These are phyloP conservation scores for Elgonia sp. DNA, from an alignment of 2,888 invertebrate genomes.

Conservation along the genomic window DNA sequence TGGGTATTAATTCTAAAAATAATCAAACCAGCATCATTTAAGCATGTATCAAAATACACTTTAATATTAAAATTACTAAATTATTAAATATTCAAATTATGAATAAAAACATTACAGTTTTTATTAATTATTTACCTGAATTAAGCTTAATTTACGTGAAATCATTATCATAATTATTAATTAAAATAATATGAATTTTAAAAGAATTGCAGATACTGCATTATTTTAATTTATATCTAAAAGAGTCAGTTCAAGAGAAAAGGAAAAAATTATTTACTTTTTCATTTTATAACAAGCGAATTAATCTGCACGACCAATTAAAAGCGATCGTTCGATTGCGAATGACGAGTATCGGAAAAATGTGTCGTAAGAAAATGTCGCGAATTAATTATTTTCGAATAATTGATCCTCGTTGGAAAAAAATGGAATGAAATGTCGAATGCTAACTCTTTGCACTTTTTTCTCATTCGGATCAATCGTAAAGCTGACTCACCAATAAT, in stretches of 20 bases:
- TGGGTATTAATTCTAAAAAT: background rate
- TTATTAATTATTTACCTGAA: too few relatives aligned
- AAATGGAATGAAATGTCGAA: conserved; percentile 16
- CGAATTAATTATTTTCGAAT: conserved; percentile 45
- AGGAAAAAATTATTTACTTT: background rate
- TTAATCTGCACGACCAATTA: conserved; percentile 2
- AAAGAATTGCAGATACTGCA: too few relatives aligned
- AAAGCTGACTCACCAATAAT: conserved; percentile 47
- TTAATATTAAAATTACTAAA: background rate
- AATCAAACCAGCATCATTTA: background rate
- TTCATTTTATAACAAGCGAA: background rate
- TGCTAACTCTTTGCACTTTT: conserved; percentile 23
- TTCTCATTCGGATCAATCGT: conserved; percentile 26
- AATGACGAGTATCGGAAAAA: conserved; percentile 19
- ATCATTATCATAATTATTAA: too few relatives aligned
- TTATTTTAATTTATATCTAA: too few relatives aligned
- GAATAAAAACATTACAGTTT: too few relatives aligned
- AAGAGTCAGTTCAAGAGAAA: too few relatives aligned
- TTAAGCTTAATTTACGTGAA: too few relatives aligned
- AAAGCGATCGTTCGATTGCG: background rate
- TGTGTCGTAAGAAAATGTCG: background rate
- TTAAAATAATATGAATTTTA: too few relatives aligned
- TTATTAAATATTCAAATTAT: too few relatives aligned
- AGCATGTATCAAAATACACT: background rate
- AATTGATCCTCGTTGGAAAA: conserved; percentile 22